Percentiles rank a stretch among this genome's conserved stretches.
Evolutionary conservation across 2,113 vertebrate genomes (phyloP).

Genomic region (Felis chaus): DNA sequence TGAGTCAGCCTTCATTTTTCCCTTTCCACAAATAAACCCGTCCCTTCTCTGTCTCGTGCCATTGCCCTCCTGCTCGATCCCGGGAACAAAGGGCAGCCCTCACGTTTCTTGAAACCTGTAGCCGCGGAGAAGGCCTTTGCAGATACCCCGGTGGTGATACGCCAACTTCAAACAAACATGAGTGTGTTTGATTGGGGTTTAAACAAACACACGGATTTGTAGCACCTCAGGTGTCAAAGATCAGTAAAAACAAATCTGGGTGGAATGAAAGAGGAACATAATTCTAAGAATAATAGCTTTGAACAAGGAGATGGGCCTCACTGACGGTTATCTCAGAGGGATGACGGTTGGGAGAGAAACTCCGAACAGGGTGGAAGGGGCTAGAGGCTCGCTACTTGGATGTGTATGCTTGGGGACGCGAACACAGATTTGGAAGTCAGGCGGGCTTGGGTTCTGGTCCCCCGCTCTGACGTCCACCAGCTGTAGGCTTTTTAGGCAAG

Average conservation of each 20-base stretch:
- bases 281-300: not conserved
- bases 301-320: not conserved
- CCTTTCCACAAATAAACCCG: not conserved
- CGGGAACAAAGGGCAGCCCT: not conserved
- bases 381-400: not conserved
- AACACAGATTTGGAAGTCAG: no score
- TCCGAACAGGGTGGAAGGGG: not conserved
- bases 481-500: not conserved
- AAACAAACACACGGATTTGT: slow-evolving; percentile 30
- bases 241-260: slow-evolving; percentile 4
- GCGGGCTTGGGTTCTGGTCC: not conserved
- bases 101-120: not conserved
- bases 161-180: not conserved
- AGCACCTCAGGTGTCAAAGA: not conserved
- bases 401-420: not conserved
- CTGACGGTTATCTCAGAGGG: not conserved
- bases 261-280: slow-evolving; percentile 34
- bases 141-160: not conserved
- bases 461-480: not conserved
- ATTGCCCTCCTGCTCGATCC: not conserved
- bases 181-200: not conserved
- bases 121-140: not conserved
- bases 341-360: not conserved
- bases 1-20: not conserved
- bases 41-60: not conserved